Base-by-base conservation (phyloP, 1,140 invertebrate genomes). In the Proctacanthus coquilletti region DNA sequence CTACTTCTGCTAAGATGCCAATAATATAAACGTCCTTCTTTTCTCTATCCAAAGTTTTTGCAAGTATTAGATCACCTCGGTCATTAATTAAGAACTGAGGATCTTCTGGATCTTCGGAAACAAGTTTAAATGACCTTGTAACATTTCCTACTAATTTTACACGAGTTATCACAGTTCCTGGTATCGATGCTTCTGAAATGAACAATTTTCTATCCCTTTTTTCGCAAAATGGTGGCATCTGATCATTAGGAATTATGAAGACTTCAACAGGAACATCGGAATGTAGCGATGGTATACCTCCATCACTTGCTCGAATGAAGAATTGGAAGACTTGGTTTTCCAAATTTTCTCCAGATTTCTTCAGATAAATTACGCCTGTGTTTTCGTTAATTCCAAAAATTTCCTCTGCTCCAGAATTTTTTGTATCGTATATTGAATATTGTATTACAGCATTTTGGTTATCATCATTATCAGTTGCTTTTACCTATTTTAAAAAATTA, bases 221-320 rank as follows among this genome's bases (percentile, higher is more conserved):
- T 48, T 79, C 72, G 43, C 87, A 82, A 10, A 73, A 61, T 0
- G 84, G 85, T 18, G 82, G 73, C 33, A 58, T 48, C 45, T 84
- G 77, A 36, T 72, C 66, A 0, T 73, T 53, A 25, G 70, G 69
- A 64, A 85, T 80, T 36, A 91, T 70, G 46, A 77, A 70, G 38
- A 92, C 71, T 42, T 77, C 75, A 14, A 92, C 72, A 11, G 87
- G 79, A 2, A 86, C 78, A 47, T 86, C 77, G 21, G 75, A 70
- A 60, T 87, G 73, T 18, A 70, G 53, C 10, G 73, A 64, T 5
- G 74, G 75, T 18, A 65, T 63, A 15, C 86, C 84, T 46, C 68
- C 69, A 61, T 95, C 88, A 38, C 71, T 72, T 4, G 84, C 89
- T 36, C 83, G 72, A 18, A 94, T 75, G 64, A 93, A 94, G 49